Percentiles rank a stretch among this genome's conserved stretches.
These are phyloP conservation scores for Pristionchus mayeri DNA, from an alignment of 2,888 invertebrate species.

Conservation along the genomic window DNA sequence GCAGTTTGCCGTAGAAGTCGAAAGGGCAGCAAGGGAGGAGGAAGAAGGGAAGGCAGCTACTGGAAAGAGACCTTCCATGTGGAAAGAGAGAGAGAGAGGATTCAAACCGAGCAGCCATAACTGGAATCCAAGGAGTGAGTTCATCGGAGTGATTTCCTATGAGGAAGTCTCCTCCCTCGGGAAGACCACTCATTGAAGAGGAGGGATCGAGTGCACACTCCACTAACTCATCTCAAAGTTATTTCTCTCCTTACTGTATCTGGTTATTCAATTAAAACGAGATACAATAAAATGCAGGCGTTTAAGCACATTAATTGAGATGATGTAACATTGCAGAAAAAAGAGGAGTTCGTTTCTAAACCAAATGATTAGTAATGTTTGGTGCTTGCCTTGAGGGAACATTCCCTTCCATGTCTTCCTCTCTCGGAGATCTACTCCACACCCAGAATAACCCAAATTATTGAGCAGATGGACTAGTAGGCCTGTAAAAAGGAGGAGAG, in stretches of 20 bases:
- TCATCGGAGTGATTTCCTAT: slow-evolving; percentile 99
- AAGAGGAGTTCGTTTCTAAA: no score
- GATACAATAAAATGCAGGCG: no score
- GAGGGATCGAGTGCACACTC: slow-evolving; percentile 38
- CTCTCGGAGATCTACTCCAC: slow-evolving; percentile 78
- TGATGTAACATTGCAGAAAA: no score
- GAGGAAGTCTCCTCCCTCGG: slow-evolving; percentile 78
- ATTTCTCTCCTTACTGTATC: background rate
- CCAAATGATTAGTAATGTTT: no score
- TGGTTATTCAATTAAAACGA: background rate
- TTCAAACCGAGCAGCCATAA: slow-evolving; percentile 85
- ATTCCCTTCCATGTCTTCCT: slow-evolving; percentile 88
- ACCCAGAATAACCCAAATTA: slow-evolving; percentile 57
- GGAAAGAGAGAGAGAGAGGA: background rate
- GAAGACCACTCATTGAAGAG: slow-evolving; percentile 51
- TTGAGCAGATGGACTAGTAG: slow-evolving; percentile 70
- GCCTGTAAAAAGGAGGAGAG: background rate
- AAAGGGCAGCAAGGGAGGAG: slow-evolving; percentile 94
- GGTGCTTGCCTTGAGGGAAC: slow-evolving; percentile 59
- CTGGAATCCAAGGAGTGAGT: slow-evolving; percentile 97
- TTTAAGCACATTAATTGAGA: no score
- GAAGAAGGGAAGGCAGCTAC: slow-evolving; percentile 83
- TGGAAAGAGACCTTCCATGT: slow-evolving; percentile 60
- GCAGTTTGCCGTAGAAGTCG: slow-evolving; percentile 90
- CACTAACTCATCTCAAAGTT: slow-evolving; percentile 14